Percentiles rank a stretch among this genome's conserved stretches.
phyloP scores from a whole-genome alignment of 1,140 invertebrate species.

The Metopolophium dirhodum region DNA sequence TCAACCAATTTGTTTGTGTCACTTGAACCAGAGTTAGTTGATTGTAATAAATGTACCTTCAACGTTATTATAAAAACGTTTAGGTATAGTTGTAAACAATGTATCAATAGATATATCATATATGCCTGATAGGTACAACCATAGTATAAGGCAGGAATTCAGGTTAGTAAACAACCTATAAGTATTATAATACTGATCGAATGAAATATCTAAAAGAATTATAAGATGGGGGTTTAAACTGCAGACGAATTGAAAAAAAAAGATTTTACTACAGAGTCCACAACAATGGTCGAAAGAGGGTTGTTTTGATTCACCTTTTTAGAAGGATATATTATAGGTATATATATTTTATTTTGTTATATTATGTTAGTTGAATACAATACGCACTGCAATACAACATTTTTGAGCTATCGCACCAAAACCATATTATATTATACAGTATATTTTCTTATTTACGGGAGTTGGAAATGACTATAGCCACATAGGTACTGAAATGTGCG shows the following conservation, averaged over 20 bases:
- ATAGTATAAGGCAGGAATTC: neutral
- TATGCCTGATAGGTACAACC: neutral
- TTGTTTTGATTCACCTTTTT: conserved; percentile 33
- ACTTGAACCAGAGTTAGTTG: neutral
- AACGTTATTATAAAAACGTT: neutral
- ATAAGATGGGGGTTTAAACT: neutral
- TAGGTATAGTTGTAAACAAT: too few relatives aligned
- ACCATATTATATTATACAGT: neutral
- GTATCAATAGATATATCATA: neutral
- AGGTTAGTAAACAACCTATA: neutral
- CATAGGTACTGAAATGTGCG: neutral
- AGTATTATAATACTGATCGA: conserved; percentile 1
- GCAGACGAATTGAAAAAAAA: neutral
- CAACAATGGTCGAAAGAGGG: conserved; percentile 14
- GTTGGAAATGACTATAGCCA: neutral
- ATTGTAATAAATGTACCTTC: neutral
- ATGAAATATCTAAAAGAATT: neutral
- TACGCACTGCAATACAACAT: neutral
- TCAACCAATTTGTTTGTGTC: neutral
- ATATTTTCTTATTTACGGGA: neutral
- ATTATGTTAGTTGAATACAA: neutral
- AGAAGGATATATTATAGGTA: neutral
- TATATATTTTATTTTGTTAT: neutral
- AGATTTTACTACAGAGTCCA: neutral
- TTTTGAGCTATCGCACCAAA: neutral